Evolutionary conservation across 2,797 vertebrate genomes (phyloP).

Genomic region (Sternotherus odoratus): DNA sequence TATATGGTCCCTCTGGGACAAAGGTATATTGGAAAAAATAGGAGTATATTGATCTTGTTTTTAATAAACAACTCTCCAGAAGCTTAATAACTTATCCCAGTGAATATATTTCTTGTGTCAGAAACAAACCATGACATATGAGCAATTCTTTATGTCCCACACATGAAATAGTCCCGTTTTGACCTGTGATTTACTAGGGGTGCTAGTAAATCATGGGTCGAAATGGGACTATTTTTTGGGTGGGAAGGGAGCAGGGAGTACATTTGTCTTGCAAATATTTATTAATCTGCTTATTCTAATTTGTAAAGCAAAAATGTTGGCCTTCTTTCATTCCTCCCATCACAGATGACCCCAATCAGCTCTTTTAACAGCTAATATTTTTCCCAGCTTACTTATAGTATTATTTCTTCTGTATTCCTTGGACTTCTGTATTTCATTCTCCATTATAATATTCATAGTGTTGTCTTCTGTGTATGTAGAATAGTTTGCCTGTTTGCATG

Average conservation of each 20-base stretch:
- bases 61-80: constrained; percentile 35
- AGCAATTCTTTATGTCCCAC: neutral
- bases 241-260: neutral
- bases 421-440: constrained; percentile 29
- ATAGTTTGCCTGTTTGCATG: accelerated
- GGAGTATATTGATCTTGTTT: constrained; percentile 17
- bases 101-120: neutral
- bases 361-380: constrained; percentile 41
- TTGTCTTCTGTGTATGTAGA: constrained; percentile 6
- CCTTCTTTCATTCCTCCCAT: constrained; percentile 22
- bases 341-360: neutral
- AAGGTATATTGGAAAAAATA: constrained; percentile 12
- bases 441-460: constrained; percentile 47
- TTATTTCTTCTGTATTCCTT: constrained; percentile 20
- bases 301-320: constrained; percentile 15
- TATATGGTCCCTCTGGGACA: neutral
- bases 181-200: constrained; percentile 1
- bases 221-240: no score
- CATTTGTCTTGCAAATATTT: constrained; percentile 30
- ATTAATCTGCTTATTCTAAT: constrained; percentile 46
- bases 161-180: neutral
- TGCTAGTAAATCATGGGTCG: no score
- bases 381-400: constrained; percentile 14
- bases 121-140: constrained; percentile 12
- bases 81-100: constrained; percentile 42